Evolutionary conservation across 2,113 vertebrate genomes (phyloP), one percentile per base, ranked within the genome.

Genomic region (Paratilapia polleni): DNA sequence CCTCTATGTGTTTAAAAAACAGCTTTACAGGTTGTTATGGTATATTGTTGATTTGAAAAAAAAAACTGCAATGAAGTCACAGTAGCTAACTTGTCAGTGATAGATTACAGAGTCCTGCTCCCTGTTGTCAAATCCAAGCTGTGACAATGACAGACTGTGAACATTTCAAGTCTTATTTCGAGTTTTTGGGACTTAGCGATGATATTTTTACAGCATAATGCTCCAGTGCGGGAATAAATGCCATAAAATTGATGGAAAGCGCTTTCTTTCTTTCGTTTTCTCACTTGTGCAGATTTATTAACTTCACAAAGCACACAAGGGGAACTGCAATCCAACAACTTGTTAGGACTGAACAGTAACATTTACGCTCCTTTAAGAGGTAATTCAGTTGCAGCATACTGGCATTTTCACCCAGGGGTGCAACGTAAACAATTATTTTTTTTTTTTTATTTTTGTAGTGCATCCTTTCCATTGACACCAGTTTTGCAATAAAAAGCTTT

Each of bases 211-310:
- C 84, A 84, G 73, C 70, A 83, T 85, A 87, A 89, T 70, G 74
- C 91, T 89, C 85, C 90, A 62, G 83, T 34, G 68, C 10, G 41
- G 86, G 68, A 89, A 89, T 89, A 92, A 94, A 91, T 81, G 85
- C 87, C 87, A 82, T 87, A 41, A 93, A 93, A 93, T 68, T 88
- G 83, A 93, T 88, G 86, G 86, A 88, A 82, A 78, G 78, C 54
- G 80, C 77, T 90, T 85, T 79, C 58, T 83, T 70, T 81, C 54
- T 73, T 77, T 43, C 22, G 17, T 70, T 60, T 26, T 82, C 54
- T 77, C 56, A 12, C 59, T 63, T 62, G 52, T 78, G 83, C 58
- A 76, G 88, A 86, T 90, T 92, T 88, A 90, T 91, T 85, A 86
- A 87, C 83, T 87, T 36, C 47, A 86, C 68, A 61, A 38, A 19